Conservation (phyloP, 2,888 invertebrate species). For the Lasioglossum oenotherae region DNA sequence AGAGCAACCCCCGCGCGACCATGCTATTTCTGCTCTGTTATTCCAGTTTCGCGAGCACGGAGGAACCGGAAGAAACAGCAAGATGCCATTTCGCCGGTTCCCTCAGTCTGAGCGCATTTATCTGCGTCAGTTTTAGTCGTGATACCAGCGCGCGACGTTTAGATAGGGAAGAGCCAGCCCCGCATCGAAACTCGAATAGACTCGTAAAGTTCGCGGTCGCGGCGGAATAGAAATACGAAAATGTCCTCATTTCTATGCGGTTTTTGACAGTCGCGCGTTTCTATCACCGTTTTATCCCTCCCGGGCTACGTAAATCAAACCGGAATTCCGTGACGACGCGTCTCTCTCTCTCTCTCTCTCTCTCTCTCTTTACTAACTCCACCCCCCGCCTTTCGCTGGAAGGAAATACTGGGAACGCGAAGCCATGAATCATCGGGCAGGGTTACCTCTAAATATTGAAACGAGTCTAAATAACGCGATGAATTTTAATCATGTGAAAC, state of each 20-base stretch:
- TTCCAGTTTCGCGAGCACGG: slow-evolving; percentile 36
- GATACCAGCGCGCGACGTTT: slow-evolving; percentile 44
- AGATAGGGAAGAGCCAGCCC: slow-evolving; percentile 47
- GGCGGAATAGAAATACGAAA: slow-evolving; percentile 48
- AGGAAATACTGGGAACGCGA: not conserved
- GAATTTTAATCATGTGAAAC: not conserved
- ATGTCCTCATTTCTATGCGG: slow-evolving; percentile 63
- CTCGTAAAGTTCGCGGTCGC: slow-evolving; percentile 51
- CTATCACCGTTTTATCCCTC: slow-evolving; percentile 56
- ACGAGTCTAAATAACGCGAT: not conserved
- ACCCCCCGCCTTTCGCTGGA: not conserved
- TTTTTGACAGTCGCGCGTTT: slow-evolving; percentile 47
- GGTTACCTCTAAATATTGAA: not conserved
- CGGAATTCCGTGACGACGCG: slow-evolving; percentile 37
- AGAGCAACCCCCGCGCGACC: not conserved
- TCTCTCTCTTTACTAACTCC: not conserved
- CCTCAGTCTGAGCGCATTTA: slow-evolving; percentile 43
- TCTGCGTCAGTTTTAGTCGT: slow-evolving; percentile 54
- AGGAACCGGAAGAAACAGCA: slow-evolving; percentile 38
- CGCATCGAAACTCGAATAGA: slow-evolving; percentile 60
- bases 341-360: slow-evolving; percentile 6
- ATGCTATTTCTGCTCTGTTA: slow-evolving; percentile 10
- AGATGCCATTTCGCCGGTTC: slow-evolving; percentile 7
- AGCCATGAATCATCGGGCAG: not conserved
- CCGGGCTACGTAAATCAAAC: slow-evolving; percentile 53